These are phyloP conservation scores for Alaudala cheleensis DNA, from an alignment of 2,113 vertebrate species.

Conservation along the genomic window DNA sequence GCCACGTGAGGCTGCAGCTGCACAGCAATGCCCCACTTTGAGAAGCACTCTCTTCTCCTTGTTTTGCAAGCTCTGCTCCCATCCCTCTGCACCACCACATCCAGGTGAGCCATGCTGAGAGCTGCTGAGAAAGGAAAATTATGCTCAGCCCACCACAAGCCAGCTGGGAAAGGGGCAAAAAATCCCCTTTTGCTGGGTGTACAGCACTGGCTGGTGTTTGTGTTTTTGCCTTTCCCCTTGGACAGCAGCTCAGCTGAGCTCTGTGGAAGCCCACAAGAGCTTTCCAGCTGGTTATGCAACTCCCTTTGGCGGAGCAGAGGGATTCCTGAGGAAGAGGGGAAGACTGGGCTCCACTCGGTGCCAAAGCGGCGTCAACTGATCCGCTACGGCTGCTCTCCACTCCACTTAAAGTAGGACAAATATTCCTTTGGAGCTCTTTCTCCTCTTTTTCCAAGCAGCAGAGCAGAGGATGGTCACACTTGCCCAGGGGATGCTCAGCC, in stretches of 20 bases:
- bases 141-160: neutral
- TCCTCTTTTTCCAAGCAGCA: neutral
- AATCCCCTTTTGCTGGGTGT: neutral
- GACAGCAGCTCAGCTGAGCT: neutral
- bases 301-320: neutral
- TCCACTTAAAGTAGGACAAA: slow-evolving; percentile 7
- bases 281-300: neutral
- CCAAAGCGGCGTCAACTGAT: neutral
- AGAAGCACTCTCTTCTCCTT: neutral
- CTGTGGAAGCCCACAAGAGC: neutral
- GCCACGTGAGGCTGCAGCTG: neutral
- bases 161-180: neutral
- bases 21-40: neutral
- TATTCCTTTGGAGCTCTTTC: neutral
- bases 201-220: neutral
- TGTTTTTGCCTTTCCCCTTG: neutral
- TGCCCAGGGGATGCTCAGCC: neutral
- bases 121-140: neutral
- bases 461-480: rapidly evolving
- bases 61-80: neutral
- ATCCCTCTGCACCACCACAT: neutral
- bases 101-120: neutral
- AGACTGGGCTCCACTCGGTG: neutral
- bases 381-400: neutral
- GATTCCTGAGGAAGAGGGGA: slow-evolving; percentile 27